Conservation (phyloP, 2,888 invertebrate species). For the Pseudolycoriella hygida region DNA sequence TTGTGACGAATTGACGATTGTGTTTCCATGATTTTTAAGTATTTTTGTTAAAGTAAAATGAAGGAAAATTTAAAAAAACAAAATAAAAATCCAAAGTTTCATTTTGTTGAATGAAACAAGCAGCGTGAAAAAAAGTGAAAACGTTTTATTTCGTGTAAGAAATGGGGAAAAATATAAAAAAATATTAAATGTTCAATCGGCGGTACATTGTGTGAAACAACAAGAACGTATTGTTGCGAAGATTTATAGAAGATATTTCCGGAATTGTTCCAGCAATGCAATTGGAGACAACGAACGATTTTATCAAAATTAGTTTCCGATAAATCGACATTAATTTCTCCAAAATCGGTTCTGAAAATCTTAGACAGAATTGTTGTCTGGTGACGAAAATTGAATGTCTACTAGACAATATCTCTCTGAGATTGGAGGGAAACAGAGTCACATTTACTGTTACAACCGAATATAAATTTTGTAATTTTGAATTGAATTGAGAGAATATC, state of each 20-base stretch:
- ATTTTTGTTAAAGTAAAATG: not conserved
- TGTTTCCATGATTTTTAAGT: not conserved
- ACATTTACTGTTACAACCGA: too few species aligned
- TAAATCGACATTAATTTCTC: too few species aligned
- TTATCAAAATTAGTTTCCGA: too few species aligned
- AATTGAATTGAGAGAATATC: not conserved
- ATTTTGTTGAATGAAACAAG: not conserved
- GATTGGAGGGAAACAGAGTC: too few species aligned
- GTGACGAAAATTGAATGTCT: too few species aligned
- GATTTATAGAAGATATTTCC: not conserved
- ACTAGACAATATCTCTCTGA: too few species aligned
- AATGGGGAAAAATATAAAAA: not conserved
- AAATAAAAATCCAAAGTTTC: too few species aligned
- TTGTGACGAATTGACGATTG: slow-evolving; percentile 1
- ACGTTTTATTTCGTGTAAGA: not conserved
- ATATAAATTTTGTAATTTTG: not conserved
- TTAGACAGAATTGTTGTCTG: too few species aligned
- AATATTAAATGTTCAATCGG: slow-evolving; percentile 1
- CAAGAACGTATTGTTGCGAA: slow-evolving; percentile 1
- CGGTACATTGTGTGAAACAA: slow-evolving; percentile 4
- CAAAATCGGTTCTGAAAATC: too few species aligned
- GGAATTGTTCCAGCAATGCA: too few species aligned
- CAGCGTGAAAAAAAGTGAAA: slow-evolving; percentile 4
- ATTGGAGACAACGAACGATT: too few species aligned
- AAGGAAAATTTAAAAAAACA: not conserved